These are phyloP conservation scores for Lomographa bimaculata DNA, from an alignment of 2,888 invertebrate species.

Conservation along the genomic window DNA sequence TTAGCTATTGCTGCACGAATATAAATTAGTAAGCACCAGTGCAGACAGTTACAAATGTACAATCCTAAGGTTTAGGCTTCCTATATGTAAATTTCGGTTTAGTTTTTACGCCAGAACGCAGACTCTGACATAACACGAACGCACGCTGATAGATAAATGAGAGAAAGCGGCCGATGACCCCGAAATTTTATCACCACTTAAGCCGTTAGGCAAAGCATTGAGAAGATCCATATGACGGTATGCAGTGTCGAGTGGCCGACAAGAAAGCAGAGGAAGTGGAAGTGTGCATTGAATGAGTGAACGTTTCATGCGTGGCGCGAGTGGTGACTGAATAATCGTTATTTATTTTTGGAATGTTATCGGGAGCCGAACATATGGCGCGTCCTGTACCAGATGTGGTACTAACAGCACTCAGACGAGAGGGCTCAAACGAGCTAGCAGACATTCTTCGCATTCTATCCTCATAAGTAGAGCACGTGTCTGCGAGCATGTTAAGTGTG, in stretches of 20 bases:
- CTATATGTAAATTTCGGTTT: conserved; percentile 30
- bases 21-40: conserved; percentile 45
- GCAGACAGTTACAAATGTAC: conserved; percentile 44
- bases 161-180: conserved; percentile 72
- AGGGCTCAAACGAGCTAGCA: conserved; percentile 39
- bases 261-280: conserved; percentile 66
- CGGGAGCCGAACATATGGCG: conserved; percentile 55
- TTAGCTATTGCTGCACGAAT: conserved; percentile 47
- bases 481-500: conserved; percentile 23
- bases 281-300: conserved; percentile 56
- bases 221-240: conserved; percentile 48
- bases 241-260: conserved; percentile 40
- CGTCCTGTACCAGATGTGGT: conserved; percentile 57
- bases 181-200: conserved; percentile 51
- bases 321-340: conserved; percentile 63
- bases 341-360: conserved; percentile 68
- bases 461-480: conserved; percentile 34
- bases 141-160: conserved; percentile 50
- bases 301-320: conserved; percentile 58
- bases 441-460: conserved; percentile 40
- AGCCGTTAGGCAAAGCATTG: conserved; percentile 50
- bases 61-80: conserved; percentile 29
- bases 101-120: conserved; percentile 39
- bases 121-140: conserved; percentile 60
- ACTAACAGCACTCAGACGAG: conserved; percentile 34